Evolutionary conservation across 2,888 invertebrate genomes (phyloP).

Genomic region (Lysandra bellargus): DNA sequence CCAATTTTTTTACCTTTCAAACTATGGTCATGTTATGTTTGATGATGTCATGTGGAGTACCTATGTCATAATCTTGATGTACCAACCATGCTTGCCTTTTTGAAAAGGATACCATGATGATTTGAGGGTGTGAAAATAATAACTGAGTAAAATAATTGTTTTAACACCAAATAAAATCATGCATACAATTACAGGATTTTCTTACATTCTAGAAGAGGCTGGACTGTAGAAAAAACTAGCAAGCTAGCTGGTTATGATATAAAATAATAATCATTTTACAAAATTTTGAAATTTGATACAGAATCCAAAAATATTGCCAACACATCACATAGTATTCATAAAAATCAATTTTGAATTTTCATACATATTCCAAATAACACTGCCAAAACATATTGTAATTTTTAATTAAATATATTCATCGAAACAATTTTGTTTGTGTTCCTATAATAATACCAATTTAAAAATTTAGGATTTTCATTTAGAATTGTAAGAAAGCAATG

Average conservation of each 20-base stretch:
- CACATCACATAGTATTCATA: background rate
- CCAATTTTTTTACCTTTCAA: too few species aligned
- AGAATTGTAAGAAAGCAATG: conserved; percentile 13
- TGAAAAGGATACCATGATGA: background rate
- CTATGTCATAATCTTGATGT: background rate
- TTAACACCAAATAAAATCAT: conserved; percentile 20
- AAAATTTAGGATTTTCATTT: background rate
- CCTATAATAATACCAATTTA: background rate
- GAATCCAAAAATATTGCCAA: background rate
- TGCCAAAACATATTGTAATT: conserved; percentile 2
- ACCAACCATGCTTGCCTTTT: background rate
- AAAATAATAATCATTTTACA: background rate
- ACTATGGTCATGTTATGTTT: background rate
- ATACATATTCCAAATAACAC: background rate
- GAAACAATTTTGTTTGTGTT: background rate
- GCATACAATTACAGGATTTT: conserved; percentile 5
- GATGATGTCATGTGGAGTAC: background rate
- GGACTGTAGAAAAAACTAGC: background rate
- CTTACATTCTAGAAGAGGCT: conserved; percentile 2
- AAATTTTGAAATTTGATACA: conserved; percentile 1
- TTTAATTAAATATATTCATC: background rate
- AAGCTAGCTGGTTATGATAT: background rate
- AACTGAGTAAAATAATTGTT: conserved; percentile 5
- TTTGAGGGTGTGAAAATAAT: background rate
- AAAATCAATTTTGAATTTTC: background rate